These are phyloP conservation scores for Sphecodes monilicornis DNA, from an alignment of 2,888 invertebrate genomes.

Conservation along the genomic window DNA sequence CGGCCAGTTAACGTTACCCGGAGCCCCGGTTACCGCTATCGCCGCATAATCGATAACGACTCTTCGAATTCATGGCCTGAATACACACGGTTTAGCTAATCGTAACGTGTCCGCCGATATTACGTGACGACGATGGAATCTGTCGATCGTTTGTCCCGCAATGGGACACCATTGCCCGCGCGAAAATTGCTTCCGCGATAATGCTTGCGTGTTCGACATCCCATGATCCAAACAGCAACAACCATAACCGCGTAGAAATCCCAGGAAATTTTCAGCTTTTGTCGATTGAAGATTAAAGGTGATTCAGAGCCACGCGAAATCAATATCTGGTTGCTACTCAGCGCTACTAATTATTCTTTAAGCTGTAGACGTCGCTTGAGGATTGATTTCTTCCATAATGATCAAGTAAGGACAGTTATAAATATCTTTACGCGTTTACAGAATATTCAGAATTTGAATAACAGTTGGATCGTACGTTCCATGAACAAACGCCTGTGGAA, in stretches of 20 bases:
- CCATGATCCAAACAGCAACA: neutral
- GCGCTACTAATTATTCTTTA: too few relatives aligned
- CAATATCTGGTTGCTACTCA: neutral
- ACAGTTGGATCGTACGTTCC: too few relatives aligned
- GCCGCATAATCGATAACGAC: constrained; percentile 35
- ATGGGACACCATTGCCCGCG: neutral
- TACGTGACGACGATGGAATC: constrained; percentile 22
- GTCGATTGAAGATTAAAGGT: neutral
- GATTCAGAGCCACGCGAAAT: neutral
- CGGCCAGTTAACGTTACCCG: constrained; percentile 15
- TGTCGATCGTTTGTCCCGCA: constrained; percentile 4
- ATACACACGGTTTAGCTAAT: constrained; percentile 37
- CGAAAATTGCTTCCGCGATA: neutral
- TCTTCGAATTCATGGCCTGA: constrained; percentile 36
- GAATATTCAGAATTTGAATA: too few relatives aligned
- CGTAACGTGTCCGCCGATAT: constrained; percentile 45
- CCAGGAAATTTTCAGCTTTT: neutral
- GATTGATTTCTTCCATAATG: too few relatives aligned
- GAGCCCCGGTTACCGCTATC: constrained; percentile 16
- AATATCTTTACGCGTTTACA: too few relatives aligned
- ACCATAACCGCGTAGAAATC: neutral
- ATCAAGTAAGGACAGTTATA: too few relatives aligned
- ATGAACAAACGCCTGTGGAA: too few relatives aligned
- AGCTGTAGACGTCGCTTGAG: too few relatives aligned
- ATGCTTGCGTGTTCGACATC: neutral